Conservation (phyloP, 2,113 vertebrate genomes). For the Apodemus sylvaticus region DNA sequence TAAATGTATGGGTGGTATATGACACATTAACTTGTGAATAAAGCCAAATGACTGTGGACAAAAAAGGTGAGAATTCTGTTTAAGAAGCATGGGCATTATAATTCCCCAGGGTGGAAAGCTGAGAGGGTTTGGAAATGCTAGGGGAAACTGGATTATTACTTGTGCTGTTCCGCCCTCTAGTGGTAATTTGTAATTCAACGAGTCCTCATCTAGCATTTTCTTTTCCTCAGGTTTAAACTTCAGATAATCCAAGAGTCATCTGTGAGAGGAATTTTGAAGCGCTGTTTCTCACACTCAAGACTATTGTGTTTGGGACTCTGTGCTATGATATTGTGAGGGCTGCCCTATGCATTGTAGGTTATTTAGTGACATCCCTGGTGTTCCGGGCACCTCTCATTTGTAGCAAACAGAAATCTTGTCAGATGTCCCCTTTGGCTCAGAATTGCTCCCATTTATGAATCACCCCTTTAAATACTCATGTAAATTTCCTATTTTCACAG, state of each 20-base stretch:
- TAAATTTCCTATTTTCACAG: neutral
- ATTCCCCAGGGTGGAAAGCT: neutral
- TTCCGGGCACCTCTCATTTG: neutral
- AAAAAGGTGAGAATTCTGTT: neutral
- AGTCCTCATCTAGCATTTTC: neutral
- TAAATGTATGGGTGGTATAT: neutral
- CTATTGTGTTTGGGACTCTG: neutral
- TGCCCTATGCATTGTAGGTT: neutral
- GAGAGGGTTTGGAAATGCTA: neutral
- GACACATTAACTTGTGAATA: neutral
- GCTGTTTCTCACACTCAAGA: neutral
- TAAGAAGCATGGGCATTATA: neutral
- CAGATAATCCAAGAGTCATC: neutral
- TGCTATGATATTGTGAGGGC: neutral
- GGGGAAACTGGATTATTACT: neutral
- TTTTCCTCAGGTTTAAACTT: neutral
- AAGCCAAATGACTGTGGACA: neutral
- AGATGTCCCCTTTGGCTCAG: neutral
- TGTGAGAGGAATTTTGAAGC: neutral
- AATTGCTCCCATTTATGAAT: neutral
- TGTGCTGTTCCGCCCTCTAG: constrained; percentile 64
- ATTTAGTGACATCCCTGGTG: neutral
- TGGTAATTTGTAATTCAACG: neutral
- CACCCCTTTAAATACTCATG: neutral
- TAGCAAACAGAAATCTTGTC: neutral